These are phyloP conservation scores for Panzeria rudis DNA, from an alignment of 2,888 invertebrate genomes.

Conservation along the genomic window DNA sequence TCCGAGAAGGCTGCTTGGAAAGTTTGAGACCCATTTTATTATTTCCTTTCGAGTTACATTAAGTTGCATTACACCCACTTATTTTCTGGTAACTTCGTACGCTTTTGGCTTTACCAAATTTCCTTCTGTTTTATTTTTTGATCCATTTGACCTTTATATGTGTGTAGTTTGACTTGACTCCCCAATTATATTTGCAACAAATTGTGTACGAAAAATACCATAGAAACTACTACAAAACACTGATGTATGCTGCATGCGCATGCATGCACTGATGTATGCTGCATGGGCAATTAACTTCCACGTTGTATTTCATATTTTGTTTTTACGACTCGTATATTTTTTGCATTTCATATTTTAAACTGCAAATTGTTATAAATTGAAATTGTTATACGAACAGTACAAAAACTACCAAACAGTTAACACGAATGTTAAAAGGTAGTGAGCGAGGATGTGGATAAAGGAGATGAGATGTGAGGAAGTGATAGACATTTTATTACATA, in stretches of 20 bases:
- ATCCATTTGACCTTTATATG: constrained; percentile 50
- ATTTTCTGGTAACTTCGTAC: neutral
- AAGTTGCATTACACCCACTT: neutral
- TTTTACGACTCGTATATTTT: constrained; percentile 31
- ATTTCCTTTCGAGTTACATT: neutral
- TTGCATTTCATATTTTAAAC: constrained; percentile 27
- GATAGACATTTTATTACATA: constrained; percentile 45
- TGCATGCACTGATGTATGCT: constrained; percentile 21
- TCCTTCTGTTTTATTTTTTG: neutral
- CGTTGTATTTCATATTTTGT: constrained; percentile 56
- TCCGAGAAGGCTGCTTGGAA: neutral
- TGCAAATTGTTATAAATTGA: constrained; percentile 63
- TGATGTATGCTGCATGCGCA: no score
- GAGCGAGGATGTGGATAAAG: neutral
- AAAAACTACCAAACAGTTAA: constrained; percentile 21
- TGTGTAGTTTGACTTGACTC: constrained; percentile 45
- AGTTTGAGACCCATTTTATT: neutral
- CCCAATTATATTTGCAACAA: constrained; percentile 62
- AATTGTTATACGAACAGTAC: constrained; percentile 36
- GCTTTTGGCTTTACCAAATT: neutral
- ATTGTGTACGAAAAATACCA: constrained; percentile 27
- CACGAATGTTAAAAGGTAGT: constrained; percentile 11
- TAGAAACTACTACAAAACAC: constrained; percentile 36
- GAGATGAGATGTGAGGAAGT: neutral
- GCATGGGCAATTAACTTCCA: constrained; percentile 64